Conservation (phyloP, 2,888 invertebrate genomes). For the Yponomeuta evonymella region DNA sequence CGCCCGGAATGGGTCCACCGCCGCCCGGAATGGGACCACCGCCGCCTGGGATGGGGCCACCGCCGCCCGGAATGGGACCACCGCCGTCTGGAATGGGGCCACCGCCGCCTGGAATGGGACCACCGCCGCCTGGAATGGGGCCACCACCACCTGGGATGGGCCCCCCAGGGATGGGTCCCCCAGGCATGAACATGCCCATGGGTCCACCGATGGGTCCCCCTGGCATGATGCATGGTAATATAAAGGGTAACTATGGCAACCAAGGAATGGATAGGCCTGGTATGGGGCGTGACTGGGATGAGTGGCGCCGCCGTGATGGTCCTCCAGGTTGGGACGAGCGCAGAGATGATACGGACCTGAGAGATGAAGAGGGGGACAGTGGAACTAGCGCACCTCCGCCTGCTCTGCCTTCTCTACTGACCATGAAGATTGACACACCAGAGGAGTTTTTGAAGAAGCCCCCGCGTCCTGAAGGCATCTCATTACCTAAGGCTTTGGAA, state of each 20-base stretch:
- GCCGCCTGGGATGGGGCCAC: slow-evolving; percentile 34
- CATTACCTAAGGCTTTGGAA: slow-evolving; percentile 90
- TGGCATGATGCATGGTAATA: slow-evolving; percentile 51
- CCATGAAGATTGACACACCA: slow-evolving; percentile 80
- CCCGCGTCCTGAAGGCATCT: slow-evolving; percentile 66
- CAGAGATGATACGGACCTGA: slow-evolving; percentile 64
- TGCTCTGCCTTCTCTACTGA: slow-evolving; percentile 76
- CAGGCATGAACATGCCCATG: slow-evolving; percentile 21
- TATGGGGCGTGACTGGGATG: slow-evolving; percentile 32
- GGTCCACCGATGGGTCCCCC: slow-evolving; percentile 34
- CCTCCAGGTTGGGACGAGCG: slow-evolving; percentile 38
- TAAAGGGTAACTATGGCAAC: slow-evolving; percentile 43
- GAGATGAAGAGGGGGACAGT: slow-evolving; percentile 36
- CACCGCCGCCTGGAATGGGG: slow-evolving; percentile 23
- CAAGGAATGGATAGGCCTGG: slow-evolving; percentile 45
- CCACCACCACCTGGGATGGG: slow-evolving; percentile 30
- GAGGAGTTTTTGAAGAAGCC: slow-evolving; percentile 72
- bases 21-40: slow-evolving; percentile 32
- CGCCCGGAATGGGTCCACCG: slow-evolving; percentile 23
- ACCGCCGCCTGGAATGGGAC: slow-evolving; percentile 14
- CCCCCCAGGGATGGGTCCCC: slow-evolving; percentile 32
- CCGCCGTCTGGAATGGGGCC: slow-evolving; percentile 21
- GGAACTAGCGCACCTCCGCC: slow-evolving; percentile 34
- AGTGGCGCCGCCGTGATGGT: slow-evolving; percentile 34
- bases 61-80: slow-evolving; percentile 25